Base-by-base conservation (phyloP, 2,797 vertebrate genomes). In the Monodelphis domestica region DNA sequence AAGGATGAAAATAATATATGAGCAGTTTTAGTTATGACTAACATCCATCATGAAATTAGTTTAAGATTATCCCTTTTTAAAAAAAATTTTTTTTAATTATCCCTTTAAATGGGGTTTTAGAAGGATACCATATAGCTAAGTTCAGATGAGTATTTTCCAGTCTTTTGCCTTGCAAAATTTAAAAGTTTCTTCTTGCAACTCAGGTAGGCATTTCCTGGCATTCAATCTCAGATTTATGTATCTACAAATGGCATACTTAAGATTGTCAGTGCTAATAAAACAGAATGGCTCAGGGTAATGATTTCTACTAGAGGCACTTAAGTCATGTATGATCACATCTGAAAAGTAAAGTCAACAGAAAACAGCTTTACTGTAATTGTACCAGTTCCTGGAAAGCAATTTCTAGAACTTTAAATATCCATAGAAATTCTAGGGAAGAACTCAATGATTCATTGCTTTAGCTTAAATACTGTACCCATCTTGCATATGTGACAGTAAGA, bases 401-500 rank as follows among this genome's bases (percentile, higher is more conserved):
- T 78, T 45, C 70, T 26, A 50, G 30, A 45, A 84, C 38, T 84
- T 84, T 38, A 50, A 84, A 84, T 24, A 45, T 50, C 38, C 70
- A 84, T 54, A 89, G 63, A 87, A 93, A 91, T 92, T 28, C 55
- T 87, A 84, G 28, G 63, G 89, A 95, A 90, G 63, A 94, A 91
- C 54, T 94, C 94, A 95, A 88, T 92, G 91, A 94, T 57, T 51
- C 96, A 93, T 88, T 94, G 15, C 70, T 57, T 96, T 93, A 95
- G 93, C 92, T 95, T 51, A 96, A 96, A 93, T 91, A 89, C 53
- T 95, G 70, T 96, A 91, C 93, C 87, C 50, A 95, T 89, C 91
- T 93, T 87, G 56, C 84, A 52, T 97, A 95, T 95, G 89, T 93
- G 89, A 95, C 91, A 96, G 94, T 90, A 96, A 96, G 52, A 17